Percentiles rank a stretch among this genome's conserved stretches.
Conservation (phyloP, 2,888 invertebrate species). For the Cosmia pyralina region DNA sequence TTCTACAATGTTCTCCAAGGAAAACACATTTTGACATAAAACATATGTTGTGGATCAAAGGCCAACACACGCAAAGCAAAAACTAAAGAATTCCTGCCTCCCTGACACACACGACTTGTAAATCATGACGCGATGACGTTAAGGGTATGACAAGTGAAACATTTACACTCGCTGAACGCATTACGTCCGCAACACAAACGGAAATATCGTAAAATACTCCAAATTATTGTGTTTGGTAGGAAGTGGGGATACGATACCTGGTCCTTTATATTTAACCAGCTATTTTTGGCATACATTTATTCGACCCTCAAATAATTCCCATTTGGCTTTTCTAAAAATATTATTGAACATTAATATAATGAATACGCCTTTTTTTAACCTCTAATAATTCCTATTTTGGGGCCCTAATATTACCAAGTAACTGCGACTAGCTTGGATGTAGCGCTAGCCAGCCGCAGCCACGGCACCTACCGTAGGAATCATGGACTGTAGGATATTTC, state of each 20-base stretch:
- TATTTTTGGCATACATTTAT: neutral
- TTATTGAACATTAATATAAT: neutral
- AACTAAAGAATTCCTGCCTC: constrained; percentile 14
- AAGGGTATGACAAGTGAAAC: constrained; percentile 34
- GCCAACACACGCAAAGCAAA: constrained; percentile 4
- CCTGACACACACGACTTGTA: constrained; percentile 21
- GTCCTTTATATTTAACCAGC: neutral
- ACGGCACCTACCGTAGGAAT: too few relatives aligned
- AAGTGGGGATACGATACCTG: neutral
- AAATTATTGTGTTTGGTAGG: constrained; percentile 25
- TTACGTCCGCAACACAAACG: constrained; percentile 32
- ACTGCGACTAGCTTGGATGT: neutral
- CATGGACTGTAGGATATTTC: too few relatives aligned
- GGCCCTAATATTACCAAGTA: neutral
- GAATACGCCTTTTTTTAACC: neutral
- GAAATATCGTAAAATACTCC: constrained; percentile 34
- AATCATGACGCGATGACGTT: constrained; percentile 37
- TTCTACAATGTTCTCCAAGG: neutral
- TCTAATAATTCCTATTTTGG: neutral
- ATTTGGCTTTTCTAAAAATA: neutral
- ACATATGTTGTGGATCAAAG: neutral
- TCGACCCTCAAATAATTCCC: neutral
- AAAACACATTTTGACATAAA: neutral
- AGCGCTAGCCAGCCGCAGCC: neutral
- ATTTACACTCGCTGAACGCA: constrained; percentile 45